Evolutionary conservation across 2,113 vertebrate species (phyloP), one percentile per base, ranked within the genome.

Genomic region (Cololabis saira): DNA sequence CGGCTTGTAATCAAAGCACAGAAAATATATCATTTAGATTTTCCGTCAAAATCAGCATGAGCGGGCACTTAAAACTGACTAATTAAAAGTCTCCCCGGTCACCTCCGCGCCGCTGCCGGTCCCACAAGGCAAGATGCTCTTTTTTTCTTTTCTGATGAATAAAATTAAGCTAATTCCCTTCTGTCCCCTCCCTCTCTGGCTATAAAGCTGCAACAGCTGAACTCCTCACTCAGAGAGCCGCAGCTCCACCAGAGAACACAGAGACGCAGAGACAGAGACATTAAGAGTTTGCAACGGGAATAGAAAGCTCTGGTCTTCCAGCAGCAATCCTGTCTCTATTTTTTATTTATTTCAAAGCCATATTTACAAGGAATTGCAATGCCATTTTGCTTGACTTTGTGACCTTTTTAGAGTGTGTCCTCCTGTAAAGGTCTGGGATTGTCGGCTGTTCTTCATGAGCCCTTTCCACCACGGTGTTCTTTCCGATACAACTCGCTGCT

Each of bases 131-230:
- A 60, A 67, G 81, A 87, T 83, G 81, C 81, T 79, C 74, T 81
- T 89, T 85, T 76, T 89, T 84, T 63, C 18, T 41, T 54, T 19
- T 70, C 57, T 79, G 86, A 92, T 91, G 93, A 93, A 92, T 93
- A 93, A 90, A 93, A 94, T 92, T 87, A 92, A 89, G 90, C 90
- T 41, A 55, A 58, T 66, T 40, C 61, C 47, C 43, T 87, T 84
- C 88, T 81, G 83, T n/a, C 57, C 42, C 54, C 67, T 19, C 30
- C 15, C 43, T 18, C 62, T 8, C 62, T 75, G 85, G 14, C 66
- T 94, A 94, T 94, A 94, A 94, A 93, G 78, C 91, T 71, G 82
- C 88, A 93, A 93, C 93, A 94, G 93, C 93, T 94, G 94, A 93
- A 93, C 89, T 83, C 68, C 90, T 59, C 81, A 92, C 80, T 85